These are phyloP conservation scores for Cyrtonyx montezumae DNA, from an alignment of 2,113 vertebrate species.

Conservation along the genomic window DNA sequence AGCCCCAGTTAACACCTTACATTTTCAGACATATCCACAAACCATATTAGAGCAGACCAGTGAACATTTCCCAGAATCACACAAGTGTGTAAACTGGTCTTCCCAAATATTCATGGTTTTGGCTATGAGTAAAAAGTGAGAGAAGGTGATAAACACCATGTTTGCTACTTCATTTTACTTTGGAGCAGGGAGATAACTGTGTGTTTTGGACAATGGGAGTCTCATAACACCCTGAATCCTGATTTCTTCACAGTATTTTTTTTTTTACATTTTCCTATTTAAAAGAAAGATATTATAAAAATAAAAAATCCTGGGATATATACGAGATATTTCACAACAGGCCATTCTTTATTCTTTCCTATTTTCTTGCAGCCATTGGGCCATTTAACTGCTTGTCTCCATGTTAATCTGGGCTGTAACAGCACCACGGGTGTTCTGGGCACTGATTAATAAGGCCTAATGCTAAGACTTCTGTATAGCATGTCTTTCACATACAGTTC, in stretches of 20 bases:
- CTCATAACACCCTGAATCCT: background rate
- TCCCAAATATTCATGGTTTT: background rate
- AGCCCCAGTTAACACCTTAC: background rate
- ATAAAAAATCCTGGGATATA: background rate
- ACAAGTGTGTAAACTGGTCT: background rate
- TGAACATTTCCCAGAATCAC: background rate
- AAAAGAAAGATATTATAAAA: background rate
- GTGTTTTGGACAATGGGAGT: background rate
- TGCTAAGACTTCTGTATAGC: accelerated
- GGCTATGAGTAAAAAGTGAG: background rate
- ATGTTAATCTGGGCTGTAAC: background rate
- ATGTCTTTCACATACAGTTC: background rate
- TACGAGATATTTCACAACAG: background rate
- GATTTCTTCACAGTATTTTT: too few relatives aligned
- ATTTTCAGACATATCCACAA: background rate
- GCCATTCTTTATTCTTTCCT: background rate
- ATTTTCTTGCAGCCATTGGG: background rate
- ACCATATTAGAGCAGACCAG: accelerated
- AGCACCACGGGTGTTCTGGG: background rate
- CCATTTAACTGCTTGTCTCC: background rate
- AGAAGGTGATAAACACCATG: background rate
- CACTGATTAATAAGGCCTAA: background rate
- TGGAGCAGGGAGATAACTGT: background rate
- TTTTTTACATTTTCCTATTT: background rate
- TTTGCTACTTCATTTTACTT: background rate